Evolutionary conservation across 1,140 invertebrate species (phyloP), one percentile per base, ranked within the genome.

Genomic region (Drosophila nigromelanica): DNA sequence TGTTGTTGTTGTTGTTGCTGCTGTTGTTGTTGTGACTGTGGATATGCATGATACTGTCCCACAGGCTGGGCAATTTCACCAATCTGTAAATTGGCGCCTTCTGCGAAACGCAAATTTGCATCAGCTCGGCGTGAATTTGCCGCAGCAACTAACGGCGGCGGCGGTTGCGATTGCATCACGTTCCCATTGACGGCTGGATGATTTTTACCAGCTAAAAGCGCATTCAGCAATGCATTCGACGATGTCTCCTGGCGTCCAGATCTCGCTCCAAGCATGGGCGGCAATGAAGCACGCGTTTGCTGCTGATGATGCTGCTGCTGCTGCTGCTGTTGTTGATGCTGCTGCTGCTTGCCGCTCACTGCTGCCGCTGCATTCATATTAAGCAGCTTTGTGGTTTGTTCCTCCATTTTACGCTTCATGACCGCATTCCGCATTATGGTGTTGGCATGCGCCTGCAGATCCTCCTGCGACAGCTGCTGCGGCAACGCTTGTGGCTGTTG

Each of bases 371-470:
- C 62, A 42, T 63, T 73, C 27, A 83, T 42, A 64, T 78, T 78
- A 6, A 79, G 64, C 11, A 89, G 21, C 37, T 89, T 87, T 1
- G 72, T 69, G 14, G 70, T 76, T 73, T 91, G 90, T 24, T 91
- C 90, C 43, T 91, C 90, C 47, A 91, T 72, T 60, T 90, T 90
- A n/a, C 90, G 83, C 51, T 91, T 91, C 39, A 91, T 82, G 24
- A 91, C 82, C 1, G 90, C 90, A 73, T 91, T 91, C 30, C 90
- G 83, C 87, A 91, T 91, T 63, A 91, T 91, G 5, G 89, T 61
- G 59, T 91, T 91, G 18, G 90, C 80, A 72, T 90, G 90, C 0
- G 90, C 81, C 64, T 90, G 87, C 39, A 91, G 48, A 54, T 91
- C 90, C 59, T 91, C 90, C 35, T 91, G 90, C 6, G 87, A 78